Percentiles rank a stretch among this genome's conserved stretches.
Evolutionary conservation across 2,888 invertebrate species (phyloP).

Genomic region (Drepana falcataria): DNA sequence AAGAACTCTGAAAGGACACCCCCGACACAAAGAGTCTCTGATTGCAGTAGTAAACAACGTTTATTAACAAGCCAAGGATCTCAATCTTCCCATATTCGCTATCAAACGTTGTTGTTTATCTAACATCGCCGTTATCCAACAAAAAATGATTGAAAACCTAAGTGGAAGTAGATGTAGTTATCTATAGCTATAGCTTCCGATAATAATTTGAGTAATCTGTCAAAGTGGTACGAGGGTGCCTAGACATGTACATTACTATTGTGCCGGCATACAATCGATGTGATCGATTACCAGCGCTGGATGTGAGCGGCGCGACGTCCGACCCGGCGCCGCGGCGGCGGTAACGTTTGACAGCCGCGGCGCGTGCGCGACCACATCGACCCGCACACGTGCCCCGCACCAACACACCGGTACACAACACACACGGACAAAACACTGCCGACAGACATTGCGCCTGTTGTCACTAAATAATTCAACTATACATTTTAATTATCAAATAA

Average conservation of each 20-base stretch:
- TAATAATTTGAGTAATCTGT: not conserved
- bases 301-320: constrained; percentile 17
- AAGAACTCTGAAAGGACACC: no score
- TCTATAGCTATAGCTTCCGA: no score
- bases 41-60: no score
- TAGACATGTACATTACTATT: not conserved
- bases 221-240: not conserved
- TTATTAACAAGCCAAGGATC: no score
- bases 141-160: no score
- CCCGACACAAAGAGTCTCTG: no score
- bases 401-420: constrained; percentile 27
- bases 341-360: constrained; percentile 42
- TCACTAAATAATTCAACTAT: not conserved
- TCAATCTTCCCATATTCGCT: no score
- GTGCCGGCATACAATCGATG: constrained; percentile 21
- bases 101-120: no score
- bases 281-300: constrained; percentile 33
- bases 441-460: constrained; percentile 11
- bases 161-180: no score
- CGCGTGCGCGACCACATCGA: constrained; percentile 66
- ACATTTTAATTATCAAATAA: no score
- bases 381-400: constrained; percentile 62
- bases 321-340: constrained; percentile 15
- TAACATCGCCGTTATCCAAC: no score
- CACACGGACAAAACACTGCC: constrained; percentile 10